phyloP scores from a whole-genome alignment of 1,140 invertebrate species.

The Camponotus floridanus region DNA sequence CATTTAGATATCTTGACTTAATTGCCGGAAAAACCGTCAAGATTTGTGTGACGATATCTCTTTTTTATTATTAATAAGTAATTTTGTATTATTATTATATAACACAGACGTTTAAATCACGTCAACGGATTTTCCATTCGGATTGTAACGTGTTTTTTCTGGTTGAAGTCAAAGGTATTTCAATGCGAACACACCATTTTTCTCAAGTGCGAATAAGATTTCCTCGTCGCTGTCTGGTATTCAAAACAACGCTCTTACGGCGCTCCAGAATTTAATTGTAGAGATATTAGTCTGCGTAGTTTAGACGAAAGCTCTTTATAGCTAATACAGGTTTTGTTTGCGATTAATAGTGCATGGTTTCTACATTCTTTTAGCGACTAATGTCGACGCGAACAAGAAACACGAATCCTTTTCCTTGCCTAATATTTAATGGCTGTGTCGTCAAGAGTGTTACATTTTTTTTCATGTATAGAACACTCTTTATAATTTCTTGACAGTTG shows the following conservation, averaged over 20 bases:
- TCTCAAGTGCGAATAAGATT: conserved; percentile 7
- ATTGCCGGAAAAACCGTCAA: not conserved
- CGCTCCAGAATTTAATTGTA: conserved; percentile 28
- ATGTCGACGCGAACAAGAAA: conserved; percentile 21
- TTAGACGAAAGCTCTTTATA: not conserved
- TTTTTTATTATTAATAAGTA: not conserved
- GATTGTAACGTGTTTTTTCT: conserved; percentile 18
- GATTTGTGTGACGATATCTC: not conserved
- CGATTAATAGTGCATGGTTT: conserved; percentile 16
- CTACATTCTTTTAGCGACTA: conserved; percentile 18
- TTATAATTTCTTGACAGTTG: too few relatives aligned
- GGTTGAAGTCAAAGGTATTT: conserved; percentile 26
- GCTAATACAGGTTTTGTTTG: conserved; percentile 15
- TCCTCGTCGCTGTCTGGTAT: conserved; percentile 4
- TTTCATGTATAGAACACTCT: too few relatives aligned
- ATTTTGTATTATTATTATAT: conserved; percentile 2
- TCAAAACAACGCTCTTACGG: conserved; percentile 26
- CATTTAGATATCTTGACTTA: not conserved
- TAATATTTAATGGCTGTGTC: not conserved
- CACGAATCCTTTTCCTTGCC: conserved; percentile 1
- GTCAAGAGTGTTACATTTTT: too few relatives aligned
- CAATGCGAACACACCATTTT: not conserved
- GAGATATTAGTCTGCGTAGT: conserved; percentile 2
- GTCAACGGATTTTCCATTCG: conserved; percentile 7
- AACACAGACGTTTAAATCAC: not conserved